These are phyloP conservation scores for Leptinotarsa haldemani DNA, from an alignment of 2,888 invertebrate species.

Conservation along the genomic window DNA sequence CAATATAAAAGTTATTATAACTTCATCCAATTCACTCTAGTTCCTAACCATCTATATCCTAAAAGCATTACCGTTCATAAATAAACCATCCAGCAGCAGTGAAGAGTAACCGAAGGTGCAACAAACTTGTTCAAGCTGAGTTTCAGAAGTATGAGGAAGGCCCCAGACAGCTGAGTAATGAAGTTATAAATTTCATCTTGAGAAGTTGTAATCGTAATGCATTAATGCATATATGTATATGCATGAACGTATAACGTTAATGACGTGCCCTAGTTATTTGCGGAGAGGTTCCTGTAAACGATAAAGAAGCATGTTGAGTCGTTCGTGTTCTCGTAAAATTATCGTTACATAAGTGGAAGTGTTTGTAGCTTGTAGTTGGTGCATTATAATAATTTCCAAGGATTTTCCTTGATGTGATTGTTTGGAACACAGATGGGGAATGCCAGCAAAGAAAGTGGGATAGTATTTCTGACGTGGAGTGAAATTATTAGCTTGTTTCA, in stretches of 20 bases:
- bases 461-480: not conserved
- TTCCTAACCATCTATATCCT: no score
- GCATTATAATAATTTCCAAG: not conserved
- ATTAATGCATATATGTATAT: constrained; percentile 35
- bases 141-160: constrained; percentile 32
- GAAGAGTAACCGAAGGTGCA: constrained; percentile 5
- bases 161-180: constrained; percentile 29
- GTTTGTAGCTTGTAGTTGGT: not conserved
- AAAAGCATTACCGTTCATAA: not conserved
- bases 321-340: constrained; percentile 8
- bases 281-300: constrained; percentile 28
- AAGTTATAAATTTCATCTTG: constrained; percentile 34
- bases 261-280: constrained; percentile 28
- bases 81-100: not conserved
- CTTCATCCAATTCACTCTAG: no score
- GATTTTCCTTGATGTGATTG: not conserved
- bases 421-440: not conserved
- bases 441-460: not conserved
- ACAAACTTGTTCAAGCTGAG: constrained; percentile 15
- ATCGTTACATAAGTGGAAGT: not conserved
- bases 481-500: no score
- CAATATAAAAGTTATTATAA: no score
- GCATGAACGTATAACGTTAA: constrained; percentile 16
- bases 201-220: constrained; percentile 27
- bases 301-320: not conserved